Evolutionary conservation across 2,797 vertebrate species (phyloP).

Genomic region (Sitta carolinensis): DNA sequence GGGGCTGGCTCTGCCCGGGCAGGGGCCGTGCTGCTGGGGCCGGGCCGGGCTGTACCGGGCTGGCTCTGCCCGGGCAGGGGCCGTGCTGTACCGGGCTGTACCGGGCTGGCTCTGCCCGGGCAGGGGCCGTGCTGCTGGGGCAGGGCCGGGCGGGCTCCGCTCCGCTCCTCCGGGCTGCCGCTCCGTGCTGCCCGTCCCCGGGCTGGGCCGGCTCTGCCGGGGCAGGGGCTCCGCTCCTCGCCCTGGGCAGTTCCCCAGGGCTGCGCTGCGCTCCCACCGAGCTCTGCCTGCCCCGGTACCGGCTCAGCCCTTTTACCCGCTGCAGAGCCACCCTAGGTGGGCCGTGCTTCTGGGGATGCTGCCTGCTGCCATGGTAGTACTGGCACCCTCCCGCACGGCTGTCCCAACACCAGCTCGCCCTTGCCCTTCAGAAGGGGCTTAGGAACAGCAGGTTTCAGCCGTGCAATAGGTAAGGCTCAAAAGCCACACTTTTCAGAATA

Average conservation of each 20-base stretch:
- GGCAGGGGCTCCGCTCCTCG: fast-evolving
- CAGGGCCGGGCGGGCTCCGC: too few relatives aligned
- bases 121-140: too few relatives aligned
- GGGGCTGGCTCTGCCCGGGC: too few relatives aligned
- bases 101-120: too few relatives aligned
- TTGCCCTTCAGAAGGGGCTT: background rate
- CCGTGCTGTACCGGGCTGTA: too few relatives aligned
- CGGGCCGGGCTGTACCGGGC: too few relatives aligned
- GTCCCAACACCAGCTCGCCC: background rate
- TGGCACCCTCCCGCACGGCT: fast-evolving
- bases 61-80: too few relatives aligned
- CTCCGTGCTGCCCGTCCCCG: too few relatives aligned
- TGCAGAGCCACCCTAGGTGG: fast-evolving
- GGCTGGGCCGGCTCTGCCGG: too few relatives aligned
- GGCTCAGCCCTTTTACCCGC: fast-evolving
- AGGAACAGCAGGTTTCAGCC: background rate
- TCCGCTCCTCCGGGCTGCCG: too few relatives aligned
- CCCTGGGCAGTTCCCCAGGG: fast-evolving
- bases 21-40: too few relatives aligned
- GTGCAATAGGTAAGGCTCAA: background rate
- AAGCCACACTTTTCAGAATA: background rate
- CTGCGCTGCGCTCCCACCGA: background rate
- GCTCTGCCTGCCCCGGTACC: fast-evolving
- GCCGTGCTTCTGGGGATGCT: background rate
- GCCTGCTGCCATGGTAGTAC: background rate